Conservation (phyloP, 2,888 invertebrate genomes). For the Tipula confusa region DNA sequence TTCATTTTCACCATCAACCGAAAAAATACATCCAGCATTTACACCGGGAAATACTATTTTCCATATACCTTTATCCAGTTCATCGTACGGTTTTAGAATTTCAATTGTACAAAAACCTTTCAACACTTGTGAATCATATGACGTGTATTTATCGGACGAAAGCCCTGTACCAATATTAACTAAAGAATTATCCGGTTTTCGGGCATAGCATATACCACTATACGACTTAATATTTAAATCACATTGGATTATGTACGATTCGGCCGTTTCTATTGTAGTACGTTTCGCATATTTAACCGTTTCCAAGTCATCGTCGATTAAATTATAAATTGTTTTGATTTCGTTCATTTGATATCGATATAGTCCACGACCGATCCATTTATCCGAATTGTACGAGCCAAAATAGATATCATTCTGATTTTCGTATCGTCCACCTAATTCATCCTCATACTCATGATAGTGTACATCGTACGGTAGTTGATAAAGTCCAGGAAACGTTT, state of each 20-base stretch:
- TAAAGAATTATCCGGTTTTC: background rate
- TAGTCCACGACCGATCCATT: background rate
- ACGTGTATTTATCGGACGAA: background rate
- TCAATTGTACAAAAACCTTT: background rate
- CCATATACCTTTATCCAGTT: background rate
- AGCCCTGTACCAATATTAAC: background rate
- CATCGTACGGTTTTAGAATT: background rate
- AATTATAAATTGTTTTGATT: background rate
- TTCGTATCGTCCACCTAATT: background rate
- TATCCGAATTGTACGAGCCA: background rate
- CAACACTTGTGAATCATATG: background rate
- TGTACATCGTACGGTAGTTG: background rate
- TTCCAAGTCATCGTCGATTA: background rate
- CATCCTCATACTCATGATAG: background rate
- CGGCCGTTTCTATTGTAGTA: background rate
- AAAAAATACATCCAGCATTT: background rate
- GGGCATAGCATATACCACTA: background rate
- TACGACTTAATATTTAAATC: background rate
- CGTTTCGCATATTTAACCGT: background rate
- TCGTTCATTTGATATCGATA: background rate
- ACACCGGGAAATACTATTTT: background rate
- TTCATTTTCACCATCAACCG: background rate
- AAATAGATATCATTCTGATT: background rate
- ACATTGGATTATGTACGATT: background rate
- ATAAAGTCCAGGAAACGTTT: background rate